Base-by-base conservation (phyloP, 2,113 vertebrate species). In the Seriola dumerili region DNA sequence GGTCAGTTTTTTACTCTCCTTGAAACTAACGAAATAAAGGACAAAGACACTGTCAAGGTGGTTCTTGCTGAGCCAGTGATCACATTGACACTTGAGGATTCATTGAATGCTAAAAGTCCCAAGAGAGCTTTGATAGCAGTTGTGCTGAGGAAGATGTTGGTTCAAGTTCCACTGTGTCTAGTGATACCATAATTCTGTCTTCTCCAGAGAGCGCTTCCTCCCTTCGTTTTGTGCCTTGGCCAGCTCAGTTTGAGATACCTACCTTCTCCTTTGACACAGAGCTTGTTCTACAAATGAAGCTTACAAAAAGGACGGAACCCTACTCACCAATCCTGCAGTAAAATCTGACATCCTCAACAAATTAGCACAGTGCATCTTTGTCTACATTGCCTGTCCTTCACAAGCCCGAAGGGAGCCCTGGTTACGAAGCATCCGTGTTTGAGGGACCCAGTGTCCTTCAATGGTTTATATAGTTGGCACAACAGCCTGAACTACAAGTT, bases 361-460 rank as follows among this genome's bases (percentile, higher is more conserved):
- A 55, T 32, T 55, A 19, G 57, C 73, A 76, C 58, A 83, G 0
- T 44, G 44, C 29, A 77, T 83, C 46, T 74, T 79, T 63, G 16
- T 38, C 59, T 79, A 29, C 63, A 69, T 48, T 63, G 55, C 70
- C 55, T 29, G 70, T 80, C 70, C 38, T 77, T 80, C 71, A 34
- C 25, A 0, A 42, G 40, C 71, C 54, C 62, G 78, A 36, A 6
- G 61, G 52, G 55, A 58, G 71, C 76, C 42, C 52, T 87, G 29
- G 23, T 87, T 42, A n/a, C 0, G 17, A 76, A 79, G 16, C 52
- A 87, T n/a, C 85, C 59, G 12, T 87, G 76, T 79, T 73, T 87
- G 69, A 80, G 29, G 64, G 76, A 75, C 55, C 55, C 80, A 57
- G 63, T 63, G 7, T 81, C 59, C 0, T 78, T 50, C 36, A 77